These are phyloP conservation scores for Camponotus pennsylvanicus DNA, from an alignment of 1,140 invertebrate species.

Conservation along the genomic window DNA sequence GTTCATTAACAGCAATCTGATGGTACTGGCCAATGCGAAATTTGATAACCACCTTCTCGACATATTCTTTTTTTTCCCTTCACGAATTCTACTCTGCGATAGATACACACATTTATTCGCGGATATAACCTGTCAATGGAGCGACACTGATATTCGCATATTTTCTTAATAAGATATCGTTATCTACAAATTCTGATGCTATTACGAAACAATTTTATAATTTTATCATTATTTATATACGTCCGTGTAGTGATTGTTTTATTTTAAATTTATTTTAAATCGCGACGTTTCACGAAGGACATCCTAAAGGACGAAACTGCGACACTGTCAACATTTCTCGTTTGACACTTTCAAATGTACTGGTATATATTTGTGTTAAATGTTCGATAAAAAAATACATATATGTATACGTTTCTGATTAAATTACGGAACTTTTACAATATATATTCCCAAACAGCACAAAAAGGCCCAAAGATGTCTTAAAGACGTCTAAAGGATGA, in stretches of 20 bases:
- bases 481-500: no score
- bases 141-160: not conserved
- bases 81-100: not conserved
- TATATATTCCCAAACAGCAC: no score
- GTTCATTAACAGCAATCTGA: slow-evolving; percentile 90
- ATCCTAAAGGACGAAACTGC: not conserved
- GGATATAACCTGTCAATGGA: slow-evolving; percentile 13
- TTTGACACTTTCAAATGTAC: no score
- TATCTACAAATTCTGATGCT: not conserved
- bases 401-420: no score
- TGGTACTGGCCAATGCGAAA: slow-evolving; percentile 86
- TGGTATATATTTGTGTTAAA: no score
- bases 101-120: slow-evolving; percentile 47
- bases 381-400: no score
- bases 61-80: slow-evolving; percentile 59
- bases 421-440: no score
- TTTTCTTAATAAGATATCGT: not conserved
- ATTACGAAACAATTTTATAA: not conserved
- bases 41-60: slow-evolving; percentile 78
- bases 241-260: not conserved
- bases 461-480: no score
- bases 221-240: not conserved
- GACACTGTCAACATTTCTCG: no score
- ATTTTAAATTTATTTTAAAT: not conserved
- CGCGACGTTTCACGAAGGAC: not conserved